Conservation (phyloP, 2,797 vertebrate species). For the Microctenopoma steveboyesi region DNA sequence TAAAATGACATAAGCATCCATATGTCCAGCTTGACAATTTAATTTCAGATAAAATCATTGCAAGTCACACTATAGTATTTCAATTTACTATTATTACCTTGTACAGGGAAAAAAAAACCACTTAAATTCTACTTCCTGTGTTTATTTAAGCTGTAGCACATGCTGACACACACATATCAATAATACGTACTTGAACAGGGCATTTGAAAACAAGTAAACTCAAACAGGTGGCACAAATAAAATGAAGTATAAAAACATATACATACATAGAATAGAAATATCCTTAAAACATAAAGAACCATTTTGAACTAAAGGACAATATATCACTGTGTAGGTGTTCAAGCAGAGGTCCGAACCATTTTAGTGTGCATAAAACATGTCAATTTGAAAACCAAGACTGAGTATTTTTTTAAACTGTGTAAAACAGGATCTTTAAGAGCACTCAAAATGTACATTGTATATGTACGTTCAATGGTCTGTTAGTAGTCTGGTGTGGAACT, state of each 20-base stretch:
- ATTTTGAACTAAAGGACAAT: neutral
- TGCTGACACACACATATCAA: neutral
- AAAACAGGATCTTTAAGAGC: neutral
- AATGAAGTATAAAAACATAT: neutral
- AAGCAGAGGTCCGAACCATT: too few species aligned
- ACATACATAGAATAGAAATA: neutral
- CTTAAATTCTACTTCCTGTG: neutral
- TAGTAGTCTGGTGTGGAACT: neutral
- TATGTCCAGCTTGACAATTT: too few species aligned
- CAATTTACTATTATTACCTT: too few species aligned
- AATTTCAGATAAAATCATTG: too few species aligned
- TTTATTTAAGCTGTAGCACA: slow-evolving; percentile 39
- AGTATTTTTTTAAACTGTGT: too few species aligned
- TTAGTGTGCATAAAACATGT: neutral
- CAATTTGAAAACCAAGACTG: too few species aligned
- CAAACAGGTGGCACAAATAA: neutral
- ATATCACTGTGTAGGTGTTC: too few species aligned
- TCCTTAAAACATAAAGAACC: neutral
- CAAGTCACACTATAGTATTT: too few species aligned
- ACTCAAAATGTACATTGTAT: neutral
- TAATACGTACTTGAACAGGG: neutral
- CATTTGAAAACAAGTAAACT: neutral
- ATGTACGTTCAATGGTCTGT: too few species aligned
- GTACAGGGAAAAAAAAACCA: neutral
- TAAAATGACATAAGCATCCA: too few species aligned